These are phyloP conservation scores for Folsomia candida DNA, from an alignment of 2,888 invertebrate species.

Conservation along the genomic window DNA sequence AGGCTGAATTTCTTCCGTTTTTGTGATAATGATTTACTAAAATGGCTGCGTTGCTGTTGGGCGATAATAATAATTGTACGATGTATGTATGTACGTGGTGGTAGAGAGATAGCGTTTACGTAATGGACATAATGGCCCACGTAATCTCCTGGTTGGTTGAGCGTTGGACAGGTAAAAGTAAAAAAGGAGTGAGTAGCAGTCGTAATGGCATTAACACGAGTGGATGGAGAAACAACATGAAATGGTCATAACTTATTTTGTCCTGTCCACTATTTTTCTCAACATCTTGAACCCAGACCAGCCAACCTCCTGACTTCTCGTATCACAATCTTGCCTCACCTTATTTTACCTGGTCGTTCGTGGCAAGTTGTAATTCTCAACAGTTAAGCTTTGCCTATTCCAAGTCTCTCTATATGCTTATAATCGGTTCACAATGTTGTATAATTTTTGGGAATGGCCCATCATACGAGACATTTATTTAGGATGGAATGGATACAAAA, in stretches of 20 bases:
- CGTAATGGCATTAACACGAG: background rate
- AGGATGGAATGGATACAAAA: background rate
- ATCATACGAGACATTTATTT: background rate
- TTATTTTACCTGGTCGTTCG: background rate
- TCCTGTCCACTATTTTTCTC: background rate
- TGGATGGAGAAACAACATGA: background rate
- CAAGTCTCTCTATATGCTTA: background rate
- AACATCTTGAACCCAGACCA: too few species aligned
- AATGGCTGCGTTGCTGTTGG: too few species aligned
- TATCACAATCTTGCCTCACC: background rate
- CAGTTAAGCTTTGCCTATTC: background rate
- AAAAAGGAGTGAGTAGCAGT: too few species aligned
- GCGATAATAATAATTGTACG: too few species aligned
- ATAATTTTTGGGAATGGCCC: background rate
- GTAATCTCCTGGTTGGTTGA: background rate
- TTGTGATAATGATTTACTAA: too few species aligned
- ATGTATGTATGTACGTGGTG: too few species aligned
- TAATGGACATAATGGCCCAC: background rate
- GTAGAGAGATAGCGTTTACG: background rate
- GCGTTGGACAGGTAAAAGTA: background rate
- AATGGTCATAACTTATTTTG: background rate
- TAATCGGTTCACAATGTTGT: background rate
- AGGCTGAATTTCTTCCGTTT: too few species aligned
- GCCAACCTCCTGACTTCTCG: too few species aligned
- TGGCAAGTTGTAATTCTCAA: background rate